Conservation (phyloP, 2,888 invertebrate genomes). For the Leptopterna dolabrata region DNA sequence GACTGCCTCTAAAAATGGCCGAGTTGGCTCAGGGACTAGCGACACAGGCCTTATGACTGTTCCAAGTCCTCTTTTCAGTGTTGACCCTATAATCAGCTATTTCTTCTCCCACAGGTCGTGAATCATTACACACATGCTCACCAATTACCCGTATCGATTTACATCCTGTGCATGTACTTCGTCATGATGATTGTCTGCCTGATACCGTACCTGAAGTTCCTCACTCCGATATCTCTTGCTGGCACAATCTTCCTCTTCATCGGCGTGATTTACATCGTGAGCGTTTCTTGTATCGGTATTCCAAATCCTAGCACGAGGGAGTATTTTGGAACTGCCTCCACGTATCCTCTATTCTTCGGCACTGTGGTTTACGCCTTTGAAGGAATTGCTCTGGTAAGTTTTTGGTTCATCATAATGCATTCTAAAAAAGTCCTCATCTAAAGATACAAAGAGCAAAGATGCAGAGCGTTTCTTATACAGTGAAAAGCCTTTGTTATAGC, state of each 20-base stretch:
- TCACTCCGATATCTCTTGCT: conserved; percentile 81
- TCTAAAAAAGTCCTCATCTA: too few relatives aligned
- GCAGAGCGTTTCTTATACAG: too few relatives aligned
- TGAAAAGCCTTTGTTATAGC: too few relatives aligned
- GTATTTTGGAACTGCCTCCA: conserved; percentile 70
- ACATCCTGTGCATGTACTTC: neutral
- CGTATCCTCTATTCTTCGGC: conserved; percentile 87
- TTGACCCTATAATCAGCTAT: too few relatives aligned
- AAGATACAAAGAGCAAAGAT: too few relatives aligned
- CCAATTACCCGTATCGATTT: neutral
- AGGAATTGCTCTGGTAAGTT: conserved; percentile 86
- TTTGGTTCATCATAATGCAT: too few relatives aligned
- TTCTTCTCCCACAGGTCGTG: neutral
- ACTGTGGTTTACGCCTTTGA: conserved; percentile 97
- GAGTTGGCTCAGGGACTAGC: too few relatives aligned
- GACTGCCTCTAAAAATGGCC: too few relatives aligned
- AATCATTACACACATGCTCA: neutral
- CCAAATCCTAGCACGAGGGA: conserved; percentile 73
- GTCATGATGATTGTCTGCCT: conserved; percentile 66
- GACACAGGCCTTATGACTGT: too few relatives aligned
- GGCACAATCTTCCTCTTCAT: conserved; percentile 82
- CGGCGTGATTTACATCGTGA: conserved; percentile 80
- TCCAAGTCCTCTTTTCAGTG: too few relatives aligned
- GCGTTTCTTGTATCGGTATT: conserved; percentile 79
- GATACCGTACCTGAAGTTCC: conserved; percentile 79